Percentiles rank a stretch among this genome's conserved stretches.
Evolutionary conservation across 2,888 invertebrate genomes (phyloP).

Genomic region (Balanococcus diminutus): DNA sequence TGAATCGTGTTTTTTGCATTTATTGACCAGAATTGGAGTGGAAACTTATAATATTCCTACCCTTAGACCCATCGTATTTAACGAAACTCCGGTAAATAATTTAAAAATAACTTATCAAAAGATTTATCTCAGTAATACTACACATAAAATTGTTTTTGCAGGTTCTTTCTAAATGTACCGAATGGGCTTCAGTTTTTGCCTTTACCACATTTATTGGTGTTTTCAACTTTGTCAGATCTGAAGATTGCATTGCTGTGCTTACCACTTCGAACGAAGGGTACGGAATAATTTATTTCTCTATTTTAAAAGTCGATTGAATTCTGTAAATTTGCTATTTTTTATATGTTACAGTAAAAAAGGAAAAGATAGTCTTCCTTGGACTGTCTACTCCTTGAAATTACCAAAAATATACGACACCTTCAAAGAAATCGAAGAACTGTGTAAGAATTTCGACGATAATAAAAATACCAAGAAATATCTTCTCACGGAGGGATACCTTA

Average conservation of each 20-base stretch:
- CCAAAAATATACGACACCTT: constrained; percentile 61
- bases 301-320: background rate
- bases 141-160: background rate
- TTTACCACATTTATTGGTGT: constrained; percentile 38
- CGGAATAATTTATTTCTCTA: background rate
- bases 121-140: too few relatives aligned
- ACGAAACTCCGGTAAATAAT: constrained; percentile 36
- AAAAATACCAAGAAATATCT: constrained; percentile 16
- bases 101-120: background rate
- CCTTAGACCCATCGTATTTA: constrained; percentile 59
- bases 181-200: constrained; percentile 37
- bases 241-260: constrained; percentile 26
- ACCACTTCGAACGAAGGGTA: constrained; percentile 26
- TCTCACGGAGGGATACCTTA: constrained; percentile 10
- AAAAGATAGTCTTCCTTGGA: constrained; percentile 64
- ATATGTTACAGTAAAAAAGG: constrained; percentile 29
- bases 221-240: constrained; percentile 35
- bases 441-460: background rate
- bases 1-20: constrained; percentile 74
- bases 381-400: constrained; percentile 73
- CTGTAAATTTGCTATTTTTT: too few relatives aligned
- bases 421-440: constrained; percentile 47
- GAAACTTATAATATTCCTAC: constrained; percentile 70
- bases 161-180: constrained; percentile 15
- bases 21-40: constrained; percentile 75